Evolutionary conservation across 37 sponge, comb jelly and placozoan genomes (phyloP).

Genomic region (Ianthella basta): DNA sequence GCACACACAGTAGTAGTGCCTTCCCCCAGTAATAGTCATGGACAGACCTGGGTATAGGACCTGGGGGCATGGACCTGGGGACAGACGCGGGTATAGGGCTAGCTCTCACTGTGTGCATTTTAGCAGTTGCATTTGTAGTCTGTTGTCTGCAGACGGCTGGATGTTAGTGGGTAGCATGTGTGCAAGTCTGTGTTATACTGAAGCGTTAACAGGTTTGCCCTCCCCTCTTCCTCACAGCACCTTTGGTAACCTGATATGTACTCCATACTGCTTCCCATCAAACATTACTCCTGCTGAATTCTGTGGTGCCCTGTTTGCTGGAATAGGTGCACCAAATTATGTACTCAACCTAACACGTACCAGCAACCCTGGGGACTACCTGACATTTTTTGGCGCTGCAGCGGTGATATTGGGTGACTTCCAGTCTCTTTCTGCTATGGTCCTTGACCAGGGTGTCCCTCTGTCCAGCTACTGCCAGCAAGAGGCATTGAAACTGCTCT

Average conservation of each 20-base stretch:
- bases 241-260: conserved; percentile 1
- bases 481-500: conserved; percentile 54
- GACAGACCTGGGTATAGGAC: too few relatives aligned
- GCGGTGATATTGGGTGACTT: not conserved
- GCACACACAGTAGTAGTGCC: too few relatives aligned
- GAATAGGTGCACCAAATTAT: not conserved
- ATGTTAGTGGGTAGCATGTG: too few relatives aligned
- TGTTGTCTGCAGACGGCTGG: too few relatives aligned
- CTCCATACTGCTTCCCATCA: not conserved
- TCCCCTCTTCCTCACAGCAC: not conserved
- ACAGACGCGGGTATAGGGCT: too few relatives aligned
- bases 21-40: too few relatives aligned
- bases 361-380: not conserved
- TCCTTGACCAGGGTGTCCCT: not conserved
- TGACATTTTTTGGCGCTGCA: conserved; percentile 7
- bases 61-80: too few relatives aligned
- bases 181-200: too few relatives aligned
- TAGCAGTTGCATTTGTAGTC: too few relatives aligned
- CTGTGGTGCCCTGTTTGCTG: conserved; percentile 15
- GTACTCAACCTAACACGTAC: conserved; percentile 8
- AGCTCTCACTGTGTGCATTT: too few relatives aligned
- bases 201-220: too few relatives aligned
- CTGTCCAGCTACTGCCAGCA: conserved; percentile 23
- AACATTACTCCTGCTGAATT: not conserved
- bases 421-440: too few relatives aligned